Percentiles rank a stretch among this genome's conserved stretches.
Evolutionary conservation across 2,888 invertebrate genomes (phyloP).

Genomic region (Morpho achilles): DNA sequence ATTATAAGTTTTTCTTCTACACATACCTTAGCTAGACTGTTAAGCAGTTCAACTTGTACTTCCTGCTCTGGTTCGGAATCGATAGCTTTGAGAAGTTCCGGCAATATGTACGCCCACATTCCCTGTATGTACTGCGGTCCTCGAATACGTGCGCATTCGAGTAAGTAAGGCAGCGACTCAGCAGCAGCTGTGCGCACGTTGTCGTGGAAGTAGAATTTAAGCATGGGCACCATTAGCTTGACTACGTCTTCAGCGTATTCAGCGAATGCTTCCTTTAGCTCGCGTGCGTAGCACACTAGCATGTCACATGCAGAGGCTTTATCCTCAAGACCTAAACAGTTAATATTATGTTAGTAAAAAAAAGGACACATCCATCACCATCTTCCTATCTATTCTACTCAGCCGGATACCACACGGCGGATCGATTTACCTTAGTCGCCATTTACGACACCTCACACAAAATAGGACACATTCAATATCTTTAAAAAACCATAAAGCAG

Average conservation of each 20-base stretch:
- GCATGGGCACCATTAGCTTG: constrained; percentile 90
- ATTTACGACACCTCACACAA: too few species aligned
- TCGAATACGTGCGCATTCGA: constrained; percentile 92
- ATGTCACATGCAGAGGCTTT: constrained; percentile 98
- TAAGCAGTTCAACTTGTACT: constrained; percentile 89
- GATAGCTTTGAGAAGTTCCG: constrained; percentile 91
- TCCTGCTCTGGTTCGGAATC: constrained; percentile 95
- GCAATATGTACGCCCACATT: constrained; percentile 94
- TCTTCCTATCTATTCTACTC: too few species aligned
- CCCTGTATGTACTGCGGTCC: constrained; percentile 82
- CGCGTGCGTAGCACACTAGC: constrained; percentile 96
- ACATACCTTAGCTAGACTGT: constrained; percentile 85
- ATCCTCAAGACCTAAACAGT: constrained; percentile 87
- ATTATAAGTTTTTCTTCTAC: too few species aligned
- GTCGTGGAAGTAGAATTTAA: constrained; percentile 96
- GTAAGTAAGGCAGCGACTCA: constrained; percentile 91
- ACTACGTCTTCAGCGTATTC: constrained; percentile 83
- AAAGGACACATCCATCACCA: too few species aligned
- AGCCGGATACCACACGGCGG: too few species aligned
- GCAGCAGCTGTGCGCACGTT: constrained; percentile 96
- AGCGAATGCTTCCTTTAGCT: constrained; percentile 89
- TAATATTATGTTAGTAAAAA: too few species aligned
- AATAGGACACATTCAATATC: too few species aligned
- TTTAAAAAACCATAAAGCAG: too few species aligned
- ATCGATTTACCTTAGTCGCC: too few species aligned